These are phyloP conservation scores for Gallinago jamesoni DNA, from an alignment of 2,113 vertebrate species.

Conservation along the genomic window DNA sequence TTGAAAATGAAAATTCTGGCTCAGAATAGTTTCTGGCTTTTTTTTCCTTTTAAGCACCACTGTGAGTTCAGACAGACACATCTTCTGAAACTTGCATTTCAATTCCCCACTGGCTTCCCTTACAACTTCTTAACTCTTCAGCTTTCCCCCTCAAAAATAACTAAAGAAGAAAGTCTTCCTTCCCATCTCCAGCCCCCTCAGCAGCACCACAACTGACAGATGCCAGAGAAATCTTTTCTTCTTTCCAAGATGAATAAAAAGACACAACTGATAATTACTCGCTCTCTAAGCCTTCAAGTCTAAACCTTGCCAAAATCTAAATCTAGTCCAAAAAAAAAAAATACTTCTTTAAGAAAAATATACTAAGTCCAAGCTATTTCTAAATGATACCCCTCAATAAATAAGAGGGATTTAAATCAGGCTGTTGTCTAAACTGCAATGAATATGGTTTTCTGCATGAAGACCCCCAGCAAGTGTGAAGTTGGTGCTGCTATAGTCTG, in stretches of 20 bases:
- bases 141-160: background rate
- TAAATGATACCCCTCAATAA: background rate
- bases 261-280: background rate
- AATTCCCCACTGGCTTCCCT: background rate
- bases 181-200: background rate
- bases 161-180: background rate
- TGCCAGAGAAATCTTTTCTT: background rate
- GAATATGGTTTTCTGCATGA: background rate
- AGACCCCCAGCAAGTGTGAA: background rate
- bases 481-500: background rate
- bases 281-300: background rate
- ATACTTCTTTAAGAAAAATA: background rate
- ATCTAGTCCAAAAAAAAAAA: background rate
- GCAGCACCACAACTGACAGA: background rate
- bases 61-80: background rate
- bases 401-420: background rate
- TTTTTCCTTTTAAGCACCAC: background rate
- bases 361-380: background rate
- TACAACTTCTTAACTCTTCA: background rate
- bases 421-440: background rate
- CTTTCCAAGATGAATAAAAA: background rate
- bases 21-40: background rate
- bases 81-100: background rate
- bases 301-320: background rate
- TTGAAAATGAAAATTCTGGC: background rate